phyloP scores from a whole-genome alignment of 2,113 vertebrate genomes.

The Paedocypris sp. region DNA sequence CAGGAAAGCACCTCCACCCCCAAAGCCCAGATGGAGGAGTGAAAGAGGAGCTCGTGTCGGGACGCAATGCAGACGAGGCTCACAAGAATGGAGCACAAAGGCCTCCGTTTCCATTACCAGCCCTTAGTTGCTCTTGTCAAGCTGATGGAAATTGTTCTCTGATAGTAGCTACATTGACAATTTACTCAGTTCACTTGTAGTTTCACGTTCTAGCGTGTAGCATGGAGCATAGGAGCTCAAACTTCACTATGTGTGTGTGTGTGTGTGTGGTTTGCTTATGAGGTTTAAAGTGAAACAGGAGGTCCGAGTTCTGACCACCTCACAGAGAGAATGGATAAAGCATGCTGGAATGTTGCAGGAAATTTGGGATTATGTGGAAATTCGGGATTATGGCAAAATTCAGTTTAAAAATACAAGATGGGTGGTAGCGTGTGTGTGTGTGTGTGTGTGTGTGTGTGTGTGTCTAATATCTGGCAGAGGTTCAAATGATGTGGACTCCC shows the following conservation, averaged over 20 bases:
- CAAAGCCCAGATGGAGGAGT: constrained; percentile 31
- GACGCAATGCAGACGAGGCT: background rate
- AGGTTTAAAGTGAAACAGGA: too few species aligned
- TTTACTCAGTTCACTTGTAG: too few species aligned
- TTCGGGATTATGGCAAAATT: too few species aligned
- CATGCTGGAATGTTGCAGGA: constrained; percentile 35
- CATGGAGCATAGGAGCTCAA: too few species aligned
- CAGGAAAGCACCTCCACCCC: constrained; percentile 14
- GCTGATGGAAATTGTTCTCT: too few species aligned
- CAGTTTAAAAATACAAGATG: background rate
- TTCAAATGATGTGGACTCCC: background rate
- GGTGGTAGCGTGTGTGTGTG: background rate
- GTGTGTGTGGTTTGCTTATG: too few species aligned
- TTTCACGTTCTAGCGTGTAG: too few species aligned
- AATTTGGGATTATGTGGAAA: constrained; percentile 31
- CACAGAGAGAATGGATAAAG: background rate
- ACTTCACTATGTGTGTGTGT: too few species aligned
- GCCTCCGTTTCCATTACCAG: too few species aligned
- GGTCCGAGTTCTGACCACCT: background rate
- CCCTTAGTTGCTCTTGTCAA: too few species aligned
- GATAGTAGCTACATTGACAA: too few species aligned
- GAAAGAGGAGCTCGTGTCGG: background rate
- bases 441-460: background rate
- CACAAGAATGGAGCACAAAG: background rate
- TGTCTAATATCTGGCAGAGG: background rate